phyloP scores from a whole-genome alignment of 2,797 vertebrate species.

The Dermochelys coriacea region DNA sequence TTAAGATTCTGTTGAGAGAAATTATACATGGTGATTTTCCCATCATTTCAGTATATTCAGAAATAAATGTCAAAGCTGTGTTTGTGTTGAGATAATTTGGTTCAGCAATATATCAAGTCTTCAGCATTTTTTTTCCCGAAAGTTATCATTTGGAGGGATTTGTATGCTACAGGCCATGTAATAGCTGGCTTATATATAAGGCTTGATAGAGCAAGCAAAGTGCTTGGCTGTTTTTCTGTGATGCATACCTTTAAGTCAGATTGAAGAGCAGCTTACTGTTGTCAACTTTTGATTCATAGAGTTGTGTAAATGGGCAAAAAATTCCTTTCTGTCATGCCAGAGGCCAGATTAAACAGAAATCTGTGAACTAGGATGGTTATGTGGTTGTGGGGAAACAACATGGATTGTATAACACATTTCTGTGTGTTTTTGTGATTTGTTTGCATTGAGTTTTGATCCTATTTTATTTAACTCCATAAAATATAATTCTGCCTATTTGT shows the following conservation, averaged over 20 bases:
- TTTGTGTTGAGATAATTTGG: neutral
- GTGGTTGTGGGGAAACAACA: constrained; percentile 73
- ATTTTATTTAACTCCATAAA: constrained; percentile 52
- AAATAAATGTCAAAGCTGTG: neutral
- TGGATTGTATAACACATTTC: constrained; percentile 73
- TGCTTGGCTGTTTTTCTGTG: constrained; percentile 40
- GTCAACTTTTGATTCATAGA: constrained; percentile 86
- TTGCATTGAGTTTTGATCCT: constrained; percentile 5
- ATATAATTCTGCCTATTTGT: constrained; percentile 17
- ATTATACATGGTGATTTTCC: neutral
- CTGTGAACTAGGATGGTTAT: constrained; percentile 56
- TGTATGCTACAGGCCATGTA: constrained; percentile 27
- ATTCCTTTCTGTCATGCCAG: constrained; percentile 82
- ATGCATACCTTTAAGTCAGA: constrained; percentile 80
- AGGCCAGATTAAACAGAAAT: constrained; percentile 78
- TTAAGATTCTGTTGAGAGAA: neutral
- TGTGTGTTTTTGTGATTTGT: neutral
- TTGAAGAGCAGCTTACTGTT: constrained; percentile 82
- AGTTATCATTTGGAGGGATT: neutral
- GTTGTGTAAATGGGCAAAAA: constrained; percentile 82
- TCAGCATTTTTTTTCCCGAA: neutral
- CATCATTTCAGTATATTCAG: neutral
- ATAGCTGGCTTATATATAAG: neutral
- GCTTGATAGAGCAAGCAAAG: constrained; percentile 47
- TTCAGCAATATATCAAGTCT: neutral